These are phyloP conservation scores for Palythoa heliodiscus DNA, from an alignment of 92 coral and sea anemone genomes.

Conservation along the genomic window DNA sequence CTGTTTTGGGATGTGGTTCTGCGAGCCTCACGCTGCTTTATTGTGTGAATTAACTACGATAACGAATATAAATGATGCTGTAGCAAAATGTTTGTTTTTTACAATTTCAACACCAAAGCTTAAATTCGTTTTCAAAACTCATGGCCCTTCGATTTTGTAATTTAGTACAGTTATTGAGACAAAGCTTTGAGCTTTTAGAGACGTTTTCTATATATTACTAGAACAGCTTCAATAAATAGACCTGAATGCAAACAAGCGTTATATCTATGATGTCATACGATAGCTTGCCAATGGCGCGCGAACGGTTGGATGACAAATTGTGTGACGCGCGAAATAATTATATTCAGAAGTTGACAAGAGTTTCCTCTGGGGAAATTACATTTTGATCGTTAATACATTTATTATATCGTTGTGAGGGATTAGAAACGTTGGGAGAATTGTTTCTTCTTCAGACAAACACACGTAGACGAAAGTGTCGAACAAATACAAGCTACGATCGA, in stretches of 20 bases:
- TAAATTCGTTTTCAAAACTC: neutral
- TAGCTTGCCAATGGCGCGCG: constrained; percentile 35
- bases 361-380: constrained; percentile 33
- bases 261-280: constrained; percentile 2
- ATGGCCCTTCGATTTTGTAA: neutral
- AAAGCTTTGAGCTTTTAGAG: neutral
- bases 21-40: constrained; percentile 14
- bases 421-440: constrained; percentile 18
- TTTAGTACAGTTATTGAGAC: neutral
- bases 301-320: constrained; percentile 20
- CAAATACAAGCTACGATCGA: neutral
- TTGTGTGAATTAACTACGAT: neutral
- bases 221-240: neutral
- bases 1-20: neutral
- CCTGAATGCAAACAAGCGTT: neutral
- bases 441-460: constrained; percentile 15
- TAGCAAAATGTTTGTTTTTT: neutral
- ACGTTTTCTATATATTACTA: neutral
- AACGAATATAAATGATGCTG: constrained; percentile 1
- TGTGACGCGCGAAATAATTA: constrained; percentile 24
- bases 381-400: constrained; percentile 14
- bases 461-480: neutral
- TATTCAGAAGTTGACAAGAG: constrained; percentile 26
- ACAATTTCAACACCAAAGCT: neutral
- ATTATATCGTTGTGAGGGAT: constrained; percentile 19